Evolutionary conservation across 1,140 invertebrate species (phyloP), one percentile per base, ranked within the genome.

Genomic region (Tetraneura akinire): DNA sequence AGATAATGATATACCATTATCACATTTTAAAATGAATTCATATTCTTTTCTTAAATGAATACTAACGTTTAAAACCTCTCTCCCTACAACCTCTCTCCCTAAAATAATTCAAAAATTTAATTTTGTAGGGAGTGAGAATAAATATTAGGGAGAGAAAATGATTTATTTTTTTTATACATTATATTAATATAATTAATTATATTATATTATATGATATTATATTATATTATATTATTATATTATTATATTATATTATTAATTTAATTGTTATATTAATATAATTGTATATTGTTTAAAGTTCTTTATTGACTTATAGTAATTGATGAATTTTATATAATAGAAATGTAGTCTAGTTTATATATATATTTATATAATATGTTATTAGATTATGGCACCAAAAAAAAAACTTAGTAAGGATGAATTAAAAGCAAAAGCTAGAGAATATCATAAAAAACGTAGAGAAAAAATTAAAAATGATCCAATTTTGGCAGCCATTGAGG

Each of bases 311-410:
- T 60, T 64, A 64, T 64, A 64, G 60, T 64, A 23, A 64, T 6
- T 64, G 26, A 32, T 64, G 60, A 23, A 26, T 64, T 64, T 1
- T 64, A 64, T 32, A 26, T 64, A 64, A 32, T 64, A 64, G 60
- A n/a, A n/a, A n/a, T n/a, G 60, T 26, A 3, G 60, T 26, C 29
- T 26, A 21, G 4, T 2, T 18, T 23, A 18, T 64, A 13, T n/a
- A n/a, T n/a, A n/a, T n/a, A n/a, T n/a, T n/a, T 64, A 26, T 23
- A 57, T n/a, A n/a, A n/a, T 57, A 26, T 18, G 0, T 18, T n/a
- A 14, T 64, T 5, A 64, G 60, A 64, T 64, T 64, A 64, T 64
- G 60, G 26, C 60, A 64, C 26, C 60, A 64, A 64, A 74, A 74
- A 47, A 74, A 74, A 74, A 55, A 53, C 23, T 74, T 23, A 53